A percentile compares a stretch with the other conserved stretches of the same genome.
phyloP scores from a whole-genome alignment of 1,140 invertebrate genomes.

The Drosophila bipectinata region DNA sequence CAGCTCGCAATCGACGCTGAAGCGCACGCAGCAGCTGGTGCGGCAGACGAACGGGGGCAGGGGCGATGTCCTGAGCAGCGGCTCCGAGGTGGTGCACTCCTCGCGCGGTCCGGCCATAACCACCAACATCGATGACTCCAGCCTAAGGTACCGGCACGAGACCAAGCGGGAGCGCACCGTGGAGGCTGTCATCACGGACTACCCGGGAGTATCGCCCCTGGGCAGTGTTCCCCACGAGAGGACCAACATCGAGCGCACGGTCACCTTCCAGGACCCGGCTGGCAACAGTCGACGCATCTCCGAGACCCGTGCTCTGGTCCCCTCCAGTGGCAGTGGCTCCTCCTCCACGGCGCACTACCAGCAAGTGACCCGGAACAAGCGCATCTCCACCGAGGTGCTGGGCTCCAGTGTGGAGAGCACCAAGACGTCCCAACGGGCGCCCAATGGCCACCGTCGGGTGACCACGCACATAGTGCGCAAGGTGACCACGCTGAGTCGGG shows the following conservation, averaged over 20 bases:
- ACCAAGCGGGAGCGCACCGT: conserved; percentile 79
- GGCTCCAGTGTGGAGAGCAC: conserved; percentile 92
- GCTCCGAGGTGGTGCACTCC: conserved; percentile 64
- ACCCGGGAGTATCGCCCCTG: conserved; percentile 63
- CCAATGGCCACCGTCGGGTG: conserved; percentile 90
- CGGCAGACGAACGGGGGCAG: conserved; percentile 84
- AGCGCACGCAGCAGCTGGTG: conserved; percentile 68
- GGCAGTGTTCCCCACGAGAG: conserved; percentile 67
- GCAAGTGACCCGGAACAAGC: conserved; percentile 91
- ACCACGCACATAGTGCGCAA: conserved; percentile 95
- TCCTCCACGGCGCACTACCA: conserved; percentile 80
- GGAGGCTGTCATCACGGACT: conserved; percentile 81
- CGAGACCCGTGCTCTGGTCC: conserved; percentile 60
- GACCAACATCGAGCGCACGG: conserved; percentile 66
- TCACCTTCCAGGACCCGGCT: conserved; percentile 63
- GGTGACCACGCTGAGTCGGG: conserved; percentile 94
- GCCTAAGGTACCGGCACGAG: conserved; percentile 74
- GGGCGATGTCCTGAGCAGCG: conserved; percentile 56
- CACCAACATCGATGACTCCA: conserved; percentile 84
- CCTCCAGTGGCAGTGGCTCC: conserved; percentile 21
- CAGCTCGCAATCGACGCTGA: conserved; percentile 68
- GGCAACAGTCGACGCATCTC: conserved; percentile 43
- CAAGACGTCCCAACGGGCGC: conserved; percentile 90
- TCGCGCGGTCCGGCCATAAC: conserved; percentile 86
- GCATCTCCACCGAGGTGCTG: conserved; percentile 92